A percentile compares a stretch with the other conserved stretches of the same genome.
These are phyloP conservation scores for Lepidotrigona ventralis DNA, from an alignment of 1,140 invertebrate genomes.

Conservation along the genomic window DNA sequence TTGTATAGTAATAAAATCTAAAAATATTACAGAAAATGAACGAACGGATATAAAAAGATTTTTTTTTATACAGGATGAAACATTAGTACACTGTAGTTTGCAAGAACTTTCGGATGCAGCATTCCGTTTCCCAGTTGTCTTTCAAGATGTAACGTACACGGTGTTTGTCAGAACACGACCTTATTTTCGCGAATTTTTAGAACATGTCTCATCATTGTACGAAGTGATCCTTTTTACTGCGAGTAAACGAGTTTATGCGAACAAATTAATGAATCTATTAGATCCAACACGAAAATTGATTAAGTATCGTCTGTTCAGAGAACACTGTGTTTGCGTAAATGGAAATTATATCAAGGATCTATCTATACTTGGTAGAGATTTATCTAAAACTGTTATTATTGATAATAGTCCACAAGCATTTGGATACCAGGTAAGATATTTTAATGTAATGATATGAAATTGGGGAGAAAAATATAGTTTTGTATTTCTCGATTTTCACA, in stretches of 20 bases:
- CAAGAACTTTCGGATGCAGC: slow-evolving; percentile 95
- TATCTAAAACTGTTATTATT: slow-evolving; percentile 94
- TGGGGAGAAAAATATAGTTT: neutral
- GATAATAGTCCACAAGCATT: slow-evolving; percentile 97
- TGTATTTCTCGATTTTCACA: neutral
- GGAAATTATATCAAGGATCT: slow-evolving; percentile 99
- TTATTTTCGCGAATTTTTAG: slow-evolving; percentile 94
- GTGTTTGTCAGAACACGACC: slow-evolving; percentile 96
- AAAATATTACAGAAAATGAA: neutral
- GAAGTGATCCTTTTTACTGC: slow-evolving; percentile 98
- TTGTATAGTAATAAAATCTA: neutral
- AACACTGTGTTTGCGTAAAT: slow-evolving; percentile 97
- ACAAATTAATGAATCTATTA: slow-evolving; percentile 95
- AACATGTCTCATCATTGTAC: slow-evolving; percentile 92
- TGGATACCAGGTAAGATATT: slow-evolving; percentile 88
- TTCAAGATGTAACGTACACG: slow-evolving; percentile 94
- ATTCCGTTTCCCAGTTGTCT: slow-evolving; percentile 96
- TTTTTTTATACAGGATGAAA: slow-evolving; percentile 87
- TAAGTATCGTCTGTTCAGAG: slow-evolving; percentile 94
- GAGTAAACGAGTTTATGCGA: slow-evolving; percentile 97
- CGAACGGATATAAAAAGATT: slow-evolving; percentile 5
- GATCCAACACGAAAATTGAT: slow-evolving; percentile 95
- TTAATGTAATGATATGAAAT: slow-evolving; percentile 16
- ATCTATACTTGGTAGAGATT: slow-evolving; percentile 94
- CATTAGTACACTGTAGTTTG: slow-evolving; percentile 96